phyloP scores from a whole-genome alignment of 2,113 vertebrate species.

The mouse (Mus musculus) region DNA sequence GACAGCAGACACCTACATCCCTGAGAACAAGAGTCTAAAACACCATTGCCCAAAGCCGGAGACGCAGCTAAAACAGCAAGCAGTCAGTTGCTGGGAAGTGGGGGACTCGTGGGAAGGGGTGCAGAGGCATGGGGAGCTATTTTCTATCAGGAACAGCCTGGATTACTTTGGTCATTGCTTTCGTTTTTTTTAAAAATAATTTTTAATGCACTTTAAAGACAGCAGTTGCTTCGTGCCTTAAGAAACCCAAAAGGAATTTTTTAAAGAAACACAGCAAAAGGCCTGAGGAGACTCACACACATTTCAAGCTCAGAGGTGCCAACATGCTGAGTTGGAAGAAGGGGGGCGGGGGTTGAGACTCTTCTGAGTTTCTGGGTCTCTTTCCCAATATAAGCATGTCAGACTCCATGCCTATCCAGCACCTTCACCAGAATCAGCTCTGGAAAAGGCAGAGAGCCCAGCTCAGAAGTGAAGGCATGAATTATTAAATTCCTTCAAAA shows the following conservation, averaged over 20 bases:
- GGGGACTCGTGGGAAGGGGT: neutral
- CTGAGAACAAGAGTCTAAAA: neutral
- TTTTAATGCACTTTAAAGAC: neutral
- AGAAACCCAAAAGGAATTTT: conserved; percentile 48
- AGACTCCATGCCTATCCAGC: neutral
- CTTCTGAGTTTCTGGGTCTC: neutral
- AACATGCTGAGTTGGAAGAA: neutral
- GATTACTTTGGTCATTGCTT: neutral
- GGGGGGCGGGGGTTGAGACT: neutral
- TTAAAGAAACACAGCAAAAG: conserved; percentile 52
- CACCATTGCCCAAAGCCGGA: neutral
- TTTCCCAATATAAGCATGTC: neutral
- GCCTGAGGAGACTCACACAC: neutral
- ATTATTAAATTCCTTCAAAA: neutral
- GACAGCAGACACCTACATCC: neutral
- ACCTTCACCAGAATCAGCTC: neutral
- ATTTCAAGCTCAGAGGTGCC: neutral
- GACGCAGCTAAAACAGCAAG: neutral
- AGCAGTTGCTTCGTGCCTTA: neutral
- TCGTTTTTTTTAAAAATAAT: neutral
- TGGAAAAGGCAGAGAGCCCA: neutral
- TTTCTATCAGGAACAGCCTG: conserved; percentile 16
- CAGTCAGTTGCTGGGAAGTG: neutral
- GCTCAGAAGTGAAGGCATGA: neutral
- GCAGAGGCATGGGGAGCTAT: neutral